Percentiles rank a stretch among this genome's conserved stretches.
Conservation (phyloP, 2,113 vertebrate genomes). For the Brachyhypopomus occidentalis region DNA sequence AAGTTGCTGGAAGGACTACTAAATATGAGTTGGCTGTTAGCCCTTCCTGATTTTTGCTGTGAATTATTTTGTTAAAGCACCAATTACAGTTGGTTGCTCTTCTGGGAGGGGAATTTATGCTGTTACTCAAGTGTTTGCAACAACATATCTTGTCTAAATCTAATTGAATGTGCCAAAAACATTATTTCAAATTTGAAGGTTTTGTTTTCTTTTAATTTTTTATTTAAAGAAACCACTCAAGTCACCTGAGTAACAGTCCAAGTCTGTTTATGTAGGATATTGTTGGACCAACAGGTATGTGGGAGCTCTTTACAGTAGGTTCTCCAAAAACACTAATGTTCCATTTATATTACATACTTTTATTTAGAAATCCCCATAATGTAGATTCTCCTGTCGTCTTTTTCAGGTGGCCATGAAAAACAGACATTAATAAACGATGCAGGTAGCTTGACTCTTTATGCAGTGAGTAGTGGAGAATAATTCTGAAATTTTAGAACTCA, state of each 20-base stretch:
- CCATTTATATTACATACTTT: not conserved
- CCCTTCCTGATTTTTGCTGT: slow-evolving; percentile 72
- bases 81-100: slow-evolving; percentile 35
- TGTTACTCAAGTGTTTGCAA: slow-evolving; percentile 24
- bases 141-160: not conserved
- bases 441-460: not conserved
- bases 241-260: slow-evolving; percentile 3
- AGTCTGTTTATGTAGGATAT: slow-evolving; percentile 1
- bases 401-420: not conserved
- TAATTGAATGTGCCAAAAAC: slow-evolving; percentile 20
- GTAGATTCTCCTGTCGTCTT: not conserved
- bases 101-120: slow-evolving; percentile 15
- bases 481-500: not conserved
- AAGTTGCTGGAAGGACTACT: slow-evolving; percentile 55
- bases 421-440: not conserved
- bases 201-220: no score
- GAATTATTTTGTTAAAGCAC: slow-evolving; percentile 67
- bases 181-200: slow-evolving; percentile 26
- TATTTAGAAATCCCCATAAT: not conserved
- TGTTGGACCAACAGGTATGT: not conserved
- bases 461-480: no score
- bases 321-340: not conserved
- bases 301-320: not conserved
- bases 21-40: slow-evolving; percentile 40
- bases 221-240: slow-evolving; percentile 31